Evolutionary conservation across 2,888 invertebrate genomes (phyloP).

Genomic region (Mesorhabditis belari): DNA sequence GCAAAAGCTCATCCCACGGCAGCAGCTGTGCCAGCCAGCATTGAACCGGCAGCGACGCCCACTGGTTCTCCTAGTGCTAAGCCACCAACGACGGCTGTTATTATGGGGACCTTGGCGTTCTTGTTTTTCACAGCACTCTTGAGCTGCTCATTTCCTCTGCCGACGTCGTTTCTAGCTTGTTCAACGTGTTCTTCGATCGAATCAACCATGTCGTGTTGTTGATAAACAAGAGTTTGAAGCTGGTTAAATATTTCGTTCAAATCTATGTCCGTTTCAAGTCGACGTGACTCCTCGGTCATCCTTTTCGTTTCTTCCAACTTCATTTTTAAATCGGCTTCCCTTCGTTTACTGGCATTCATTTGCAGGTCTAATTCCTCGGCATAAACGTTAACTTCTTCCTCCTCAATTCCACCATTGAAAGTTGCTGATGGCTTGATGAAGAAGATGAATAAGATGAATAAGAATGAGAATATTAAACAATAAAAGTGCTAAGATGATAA

Average conservation of each 20-base stretch:
- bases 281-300: neutral
- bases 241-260: constrained; percentile 43
- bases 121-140: constrained; percentile 43
- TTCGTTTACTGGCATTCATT: neutral
- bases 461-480: too few relatives aligned
- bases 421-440: too few relatives aligned
- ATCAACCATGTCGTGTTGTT: constrained; percentile 47
- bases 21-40: constrained; percentile 42
- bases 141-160: constrained; percentile 40
- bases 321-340: neutral
- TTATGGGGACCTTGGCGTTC: constrained; percentile 39
- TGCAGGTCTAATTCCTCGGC: constrained; percentile 14
- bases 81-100: constrained; percentile 42
- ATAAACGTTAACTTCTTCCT: constrained; percentile 17
- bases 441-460: too few relatives aligned
- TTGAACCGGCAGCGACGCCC: constrained; percentile 45
- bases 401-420: too few relatives aligned
- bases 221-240: constrained; percentile 31
- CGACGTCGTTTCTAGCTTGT: constrained; percentile 31
- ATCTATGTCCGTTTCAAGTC: constrained; percentile 32
- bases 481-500: too few relatives aligned
- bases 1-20: constrained; percentile 46
- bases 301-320: neutral
- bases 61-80: constrained; percentile 47
- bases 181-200: constrained; percentile 49